These are phyloP conservation scores for Akabosia matsudoensis DNA, from an alignment of 1,140 invertebrate species.

Conservation along the genomic window DNA sequence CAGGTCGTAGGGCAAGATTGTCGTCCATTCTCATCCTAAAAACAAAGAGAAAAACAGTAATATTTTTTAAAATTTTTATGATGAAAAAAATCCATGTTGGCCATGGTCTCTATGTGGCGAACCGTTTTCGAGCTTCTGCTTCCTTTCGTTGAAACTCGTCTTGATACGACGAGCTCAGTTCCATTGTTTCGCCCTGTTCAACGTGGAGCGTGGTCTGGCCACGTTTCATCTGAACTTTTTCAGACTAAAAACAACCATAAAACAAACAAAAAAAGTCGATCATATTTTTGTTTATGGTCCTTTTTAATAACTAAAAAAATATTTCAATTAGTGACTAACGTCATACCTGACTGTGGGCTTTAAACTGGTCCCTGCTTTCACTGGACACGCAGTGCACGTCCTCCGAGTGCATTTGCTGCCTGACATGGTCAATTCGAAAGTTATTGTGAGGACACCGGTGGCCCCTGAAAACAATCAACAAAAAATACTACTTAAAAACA, in stretches of 20 bases:
- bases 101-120: background rate
- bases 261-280: conserved; percentile 5
- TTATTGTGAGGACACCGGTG: conserved; percentile 55
- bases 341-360: conserved; percentile 33
- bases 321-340: background rate
- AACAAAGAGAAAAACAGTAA: background rate
- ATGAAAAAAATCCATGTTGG: background rate
- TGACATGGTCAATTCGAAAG: conserved; percentile 41
- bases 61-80: background rate
- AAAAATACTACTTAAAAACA: background rate
- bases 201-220: conserved; percentile 46
- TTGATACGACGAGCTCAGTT: conserved; percentile 60
- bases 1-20: background rate
- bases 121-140: conserved; percentile 53
- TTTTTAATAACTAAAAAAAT: background rate
- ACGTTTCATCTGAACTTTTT: conserved; percentile 43
- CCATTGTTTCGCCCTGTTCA: conserved; percentile 54
- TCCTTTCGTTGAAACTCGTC: conserved; percentile 65
- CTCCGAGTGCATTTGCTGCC: conserved; percentile 30
- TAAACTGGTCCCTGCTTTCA: conserved; percentile 44
- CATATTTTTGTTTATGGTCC: background rate
- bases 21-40: conserved; percentile 13
- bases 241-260: background rate
- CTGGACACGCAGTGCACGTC: conserved; percentile 33
- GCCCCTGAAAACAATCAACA: conserved; percentile 52